Base-by-base conservation (phyloP, 2,797 vertebrate species). In the Ctenopoma kingsleyae region DNA sequence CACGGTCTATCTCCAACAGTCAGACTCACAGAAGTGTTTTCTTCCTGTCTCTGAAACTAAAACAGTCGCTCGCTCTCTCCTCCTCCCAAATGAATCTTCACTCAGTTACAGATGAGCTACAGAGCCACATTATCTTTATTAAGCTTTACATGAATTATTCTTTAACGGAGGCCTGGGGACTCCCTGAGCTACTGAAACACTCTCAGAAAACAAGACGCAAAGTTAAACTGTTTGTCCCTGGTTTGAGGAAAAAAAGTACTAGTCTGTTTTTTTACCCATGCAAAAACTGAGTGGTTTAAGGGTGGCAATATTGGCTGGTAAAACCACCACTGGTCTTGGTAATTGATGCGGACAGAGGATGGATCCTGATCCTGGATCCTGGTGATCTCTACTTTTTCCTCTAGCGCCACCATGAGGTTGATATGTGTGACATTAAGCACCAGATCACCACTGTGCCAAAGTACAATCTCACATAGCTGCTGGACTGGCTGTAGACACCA, bases 21-120 rank as follows among this genome's bases (percentile, higher is more conserved):
- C 81, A 81, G 69, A 67, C 71, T 78, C 79, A 52, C 72, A 56
- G 61, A 71, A 61, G 62, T 67, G 76, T 76, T 74, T 65, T 73
- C 69, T 78, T 80, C 74, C 76, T 70, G 69, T 74, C 77, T 79
- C 8, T 22, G 22, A 73, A 76, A 76, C 55, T 38, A 47, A 71
- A 74, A 38, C 56, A 4, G 51, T 36, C 20, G 3, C 60, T 52
- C 22, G 5, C 43, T 23, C 41, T 47, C 54, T 48, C 8, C 20
- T 46, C 8, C 56, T 63, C 63, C 61, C 50, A 46, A 67, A 67
- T 71, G 48, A 76, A 76, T 71, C 69, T 60, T 56, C 74, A 25
- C 40, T 54, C 25, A 27, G 60, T 62, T 51, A 67, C 47, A 38
- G 49, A 71, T 30, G 48, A 69, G 49, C 19, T 38, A 60, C 74